phyloP scores from a whole-genome alignment of 2,797 vertebrate species.

The Balearica regulorum region DNA sequence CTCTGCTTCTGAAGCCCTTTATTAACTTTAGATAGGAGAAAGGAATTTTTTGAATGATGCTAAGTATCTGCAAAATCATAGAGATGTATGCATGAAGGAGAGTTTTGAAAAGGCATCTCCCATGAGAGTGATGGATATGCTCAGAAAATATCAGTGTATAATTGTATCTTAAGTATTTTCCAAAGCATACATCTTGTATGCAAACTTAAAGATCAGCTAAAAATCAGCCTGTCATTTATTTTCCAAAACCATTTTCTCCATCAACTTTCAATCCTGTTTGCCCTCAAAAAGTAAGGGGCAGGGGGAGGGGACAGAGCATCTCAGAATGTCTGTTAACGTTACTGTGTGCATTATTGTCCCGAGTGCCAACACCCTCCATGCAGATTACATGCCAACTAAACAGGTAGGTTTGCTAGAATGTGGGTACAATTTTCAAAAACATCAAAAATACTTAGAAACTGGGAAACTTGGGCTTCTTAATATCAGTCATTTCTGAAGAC shows the following conservation, averaged over 20 bases:
- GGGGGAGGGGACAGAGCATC: neutral
- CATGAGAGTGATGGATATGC: neutral
- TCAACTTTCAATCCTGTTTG: neutral
- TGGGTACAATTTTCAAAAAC: neutral
- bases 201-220: neutral
- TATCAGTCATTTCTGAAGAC: neutral
- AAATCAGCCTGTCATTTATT: neutral
- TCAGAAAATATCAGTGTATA: neutral
- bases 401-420: neutral
- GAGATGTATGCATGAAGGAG: neutral
- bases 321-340: neutral
- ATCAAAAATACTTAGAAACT: neutral
- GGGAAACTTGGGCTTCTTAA: neutral
- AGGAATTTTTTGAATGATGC: neutral
- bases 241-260: neutral
- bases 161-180: neutral
- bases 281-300: neutral
- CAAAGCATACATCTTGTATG: neutral
- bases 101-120: neutral
- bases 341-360: neutral
- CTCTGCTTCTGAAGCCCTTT: neutral
- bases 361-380: neutral
- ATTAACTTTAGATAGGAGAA: neutral
- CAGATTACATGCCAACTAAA: neutral
- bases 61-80: neutral